Evolutionary conservation across 1,140 invertebrate genomes (phyloP).

Genomic region (Anastrepha ludens): DNA sequence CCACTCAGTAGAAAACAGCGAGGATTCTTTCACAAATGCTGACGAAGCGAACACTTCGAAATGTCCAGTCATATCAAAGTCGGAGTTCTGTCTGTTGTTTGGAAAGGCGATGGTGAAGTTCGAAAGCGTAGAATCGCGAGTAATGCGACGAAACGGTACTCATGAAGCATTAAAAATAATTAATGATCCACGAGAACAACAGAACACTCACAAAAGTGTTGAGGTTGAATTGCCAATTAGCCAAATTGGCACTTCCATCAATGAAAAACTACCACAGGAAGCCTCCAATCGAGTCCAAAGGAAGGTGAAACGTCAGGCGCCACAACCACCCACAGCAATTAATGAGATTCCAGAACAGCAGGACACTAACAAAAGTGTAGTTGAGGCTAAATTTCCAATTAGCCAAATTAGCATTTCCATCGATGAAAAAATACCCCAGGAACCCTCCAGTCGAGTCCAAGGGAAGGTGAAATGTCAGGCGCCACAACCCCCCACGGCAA

Average conservation of each 20-base stretch:
- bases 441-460: background rate
- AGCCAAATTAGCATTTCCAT: conserved; percentile 22
- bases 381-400: conserved; percentile 56
- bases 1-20: conserved; percentile 56
- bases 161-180: conserved; percentile 61
- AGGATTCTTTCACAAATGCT: conserved; percentile 49
- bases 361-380: background rate
- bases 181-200: background rate
- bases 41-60: conserved; percentile 24
- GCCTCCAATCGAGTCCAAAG: background rate
- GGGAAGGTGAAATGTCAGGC: background rate
- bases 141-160: background rate
- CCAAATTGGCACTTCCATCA: background rate
- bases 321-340: conserved; percentile 50
- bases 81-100: conserved; percentile 61
- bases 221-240: conserved; percentile 57
- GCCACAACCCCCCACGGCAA: background rate
- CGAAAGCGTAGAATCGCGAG: conserved; percentile 57
- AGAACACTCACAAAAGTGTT: background rate
- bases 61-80: conserved; percentile 62
- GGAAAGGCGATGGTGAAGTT: conserved; percentile 71
- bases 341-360: conserved; percentile 57
- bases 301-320: conserved; percentile 9
- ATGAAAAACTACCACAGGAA: background rate
- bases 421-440: background rate